A percentile compares a stretch with the other conserved stretches of the same genome.
Conservation (phyloP, 1,140 invertebrate genomes). For the Halictus rubicundus region DNA sequence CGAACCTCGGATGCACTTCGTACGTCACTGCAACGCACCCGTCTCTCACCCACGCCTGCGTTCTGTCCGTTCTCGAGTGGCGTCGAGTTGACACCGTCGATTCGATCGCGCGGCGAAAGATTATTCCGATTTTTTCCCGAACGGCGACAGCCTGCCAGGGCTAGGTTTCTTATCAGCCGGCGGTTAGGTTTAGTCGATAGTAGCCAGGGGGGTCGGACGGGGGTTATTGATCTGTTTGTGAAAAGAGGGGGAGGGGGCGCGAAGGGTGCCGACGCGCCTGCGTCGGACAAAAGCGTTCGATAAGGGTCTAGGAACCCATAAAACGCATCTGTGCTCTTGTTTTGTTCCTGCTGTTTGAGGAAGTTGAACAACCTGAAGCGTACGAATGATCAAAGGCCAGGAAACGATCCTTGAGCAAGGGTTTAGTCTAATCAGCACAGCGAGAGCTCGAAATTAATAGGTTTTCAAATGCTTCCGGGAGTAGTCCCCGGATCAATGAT, state of each 20-base stretch:
- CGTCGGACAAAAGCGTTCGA: conserved; percentile 56
- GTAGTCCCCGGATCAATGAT: background rate
- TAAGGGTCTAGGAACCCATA: conserved; percentile 36
- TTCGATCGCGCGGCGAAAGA: conserved; percentile 3
- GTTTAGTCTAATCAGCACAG: background rate
- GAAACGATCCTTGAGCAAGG: background rate
- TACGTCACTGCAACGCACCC: conserved; percentile 47
- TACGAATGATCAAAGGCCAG: background rate
- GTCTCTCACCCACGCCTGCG: conserved; percentile 46
- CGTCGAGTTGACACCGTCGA: conserved; percentile 21
- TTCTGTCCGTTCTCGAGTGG: conserved; percentile 40
- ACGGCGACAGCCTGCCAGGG: background rate
- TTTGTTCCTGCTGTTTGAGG: background rate
- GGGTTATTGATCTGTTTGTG: conserved; percentile 57
- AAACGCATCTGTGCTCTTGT: conserved; percentile 38
- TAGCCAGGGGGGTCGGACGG: background rate
- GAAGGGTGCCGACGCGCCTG: conserved; percentile 45
- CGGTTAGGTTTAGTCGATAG: conserved; percentile 41
- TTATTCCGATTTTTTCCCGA: conserved; percentile 22
- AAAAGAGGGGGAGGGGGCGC: conserved; percentile 27
- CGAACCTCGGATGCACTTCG: background rate
- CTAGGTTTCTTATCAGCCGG: background rate
- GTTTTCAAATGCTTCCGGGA: too few species aligned
- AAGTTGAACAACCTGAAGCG: background rate
- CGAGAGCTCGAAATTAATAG: background rate